Percentiles rank a stretch among this genome's conserved stretches.
These are phyloP conservation scores for Nebria brevicollis DNA, from an alignment of 2,888 invertebrate genomes.

Conservation along the genomic window DNA sequence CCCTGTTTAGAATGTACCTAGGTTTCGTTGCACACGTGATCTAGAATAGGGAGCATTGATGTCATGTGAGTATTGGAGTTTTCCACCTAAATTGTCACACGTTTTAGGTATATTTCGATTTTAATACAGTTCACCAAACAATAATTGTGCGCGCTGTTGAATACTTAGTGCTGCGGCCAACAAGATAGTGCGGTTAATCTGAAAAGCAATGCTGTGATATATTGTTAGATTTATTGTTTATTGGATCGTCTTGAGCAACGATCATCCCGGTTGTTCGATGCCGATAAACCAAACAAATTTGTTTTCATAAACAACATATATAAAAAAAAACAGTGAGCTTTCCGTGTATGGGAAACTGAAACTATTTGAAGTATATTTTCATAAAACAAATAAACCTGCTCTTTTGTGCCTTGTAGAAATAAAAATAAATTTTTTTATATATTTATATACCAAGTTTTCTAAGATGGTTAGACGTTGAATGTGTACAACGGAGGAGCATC, in stretches of 20 bases:
- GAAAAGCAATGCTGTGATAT: slow-evolving; percentile 32
- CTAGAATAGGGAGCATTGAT: background rate
- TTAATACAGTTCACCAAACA: slow-evolving; percentile 50
- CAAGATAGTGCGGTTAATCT: slow-evolving; percentile 42
- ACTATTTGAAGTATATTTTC: background rate
- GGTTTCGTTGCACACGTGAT: background rate
- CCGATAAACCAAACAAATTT: slow-evolving; percentile 38
- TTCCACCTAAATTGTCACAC: slow-evolving; percentile 50
- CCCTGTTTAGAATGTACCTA: slow-evolving; percentile 49
- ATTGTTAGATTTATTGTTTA: slow-evolving; percentile 44
- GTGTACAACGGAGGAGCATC: background rate
- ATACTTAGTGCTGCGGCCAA: slow-evolving; percentile 7
- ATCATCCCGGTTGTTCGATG: slow-evolving; percentile 9
- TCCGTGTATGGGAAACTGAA: background rate
- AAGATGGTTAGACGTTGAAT: background rate
- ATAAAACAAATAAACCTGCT: too few species aligned
- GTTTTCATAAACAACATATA: slow-evolving; percentile 1
- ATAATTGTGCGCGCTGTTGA: slow-evolving; percentile 37
- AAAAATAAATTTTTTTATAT: background rate
- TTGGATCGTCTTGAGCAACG: slow-evolving; percentile 40
- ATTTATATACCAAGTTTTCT: background rate
- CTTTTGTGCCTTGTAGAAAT: background rate
- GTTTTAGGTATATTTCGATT: slow-evolving; percentile 50
- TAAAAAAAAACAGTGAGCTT: background rate
- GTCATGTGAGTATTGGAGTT: slow-evolving; percentile 22